Conservation (phyloP, 2,888 invertebrate genomes). For the Cyclophora albipunctata region DNA sequence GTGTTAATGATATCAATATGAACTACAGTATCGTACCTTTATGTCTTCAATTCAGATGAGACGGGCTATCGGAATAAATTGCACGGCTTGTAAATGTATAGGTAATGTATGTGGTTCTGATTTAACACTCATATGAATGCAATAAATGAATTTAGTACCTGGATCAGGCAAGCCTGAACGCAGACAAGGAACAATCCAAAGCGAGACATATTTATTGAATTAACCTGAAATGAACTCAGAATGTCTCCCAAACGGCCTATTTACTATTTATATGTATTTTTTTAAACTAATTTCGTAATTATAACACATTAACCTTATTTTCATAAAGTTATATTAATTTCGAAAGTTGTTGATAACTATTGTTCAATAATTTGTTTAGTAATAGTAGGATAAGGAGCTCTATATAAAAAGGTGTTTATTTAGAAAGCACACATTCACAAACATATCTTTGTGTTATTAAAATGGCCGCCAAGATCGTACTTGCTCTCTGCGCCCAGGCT, state of each 20-base stretch:
- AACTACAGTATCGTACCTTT: neutral
- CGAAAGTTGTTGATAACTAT: too few species aligned
- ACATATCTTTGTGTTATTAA: neutral
- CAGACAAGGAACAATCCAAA: constrained; percentile 18
- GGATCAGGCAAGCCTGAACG: constrained; percentile 23
- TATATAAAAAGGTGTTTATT: neutral
- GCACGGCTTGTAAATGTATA: too few species aligned
- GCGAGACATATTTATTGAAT: constrained; percentile 15
- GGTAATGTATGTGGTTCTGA: too few species aligned
- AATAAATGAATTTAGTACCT: constrained; percentile 8
- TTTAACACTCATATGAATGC: neutral
- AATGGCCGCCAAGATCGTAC: constrained; percentile 5
- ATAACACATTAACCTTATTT: too few species aligned
- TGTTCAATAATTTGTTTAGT: too few species aligned
- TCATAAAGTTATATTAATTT: too few species aligned
- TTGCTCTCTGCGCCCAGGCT: constrained; percentile 2
- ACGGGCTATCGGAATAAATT: too few species aligned
- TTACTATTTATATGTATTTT: too few species aligned
- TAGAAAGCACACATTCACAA: neutral
- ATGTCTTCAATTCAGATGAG: neutral
- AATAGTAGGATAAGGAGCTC: too few species aligned
- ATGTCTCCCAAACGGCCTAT: too few species aligned
- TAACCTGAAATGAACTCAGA: neutral
- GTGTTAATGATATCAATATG: neutral
- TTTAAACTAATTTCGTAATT: too few species aligned